Conservation (phyloP, 1,140 invertebrate species). For the Pachypeltis micranthus region DNA sequence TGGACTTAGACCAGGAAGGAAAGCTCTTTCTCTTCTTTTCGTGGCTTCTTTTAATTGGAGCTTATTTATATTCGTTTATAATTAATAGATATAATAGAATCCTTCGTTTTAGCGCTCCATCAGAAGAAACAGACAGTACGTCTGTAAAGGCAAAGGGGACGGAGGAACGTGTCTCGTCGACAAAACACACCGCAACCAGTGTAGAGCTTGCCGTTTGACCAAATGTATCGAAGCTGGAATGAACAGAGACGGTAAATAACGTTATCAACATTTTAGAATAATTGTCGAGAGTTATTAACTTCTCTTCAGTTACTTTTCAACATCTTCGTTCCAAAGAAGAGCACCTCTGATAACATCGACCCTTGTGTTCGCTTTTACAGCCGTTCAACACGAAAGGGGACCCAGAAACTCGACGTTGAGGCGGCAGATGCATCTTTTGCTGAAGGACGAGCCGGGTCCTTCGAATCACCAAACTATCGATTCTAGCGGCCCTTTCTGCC, state of each 20-base stretch:
- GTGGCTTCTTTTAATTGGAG: too few relatives aligned
- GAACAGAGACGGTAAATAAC: slow-evolving; percentile 97
- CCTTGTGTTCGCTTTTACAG: slow-evolving; percentile 41
- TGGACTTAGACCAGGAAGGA: too few relatives aligned
- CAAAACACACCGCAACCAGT: slow-evolving; percentile 95
- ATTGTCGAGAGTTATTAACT: neutral
- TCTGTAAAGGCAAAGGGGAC: slow-evolving; percentile 83
- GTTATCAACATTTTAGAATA: too few relatives aligned
- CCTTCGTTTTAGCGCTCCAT: slow-evolving; percentile 65
- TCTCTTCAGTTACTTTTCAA: too few relatives aligned
- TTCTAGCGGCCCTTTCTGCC: neutral
- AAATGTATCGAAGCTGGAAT: slow-evolving; percentile 93
- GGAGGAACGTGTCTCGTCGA: slow-evolving; percentile 78
- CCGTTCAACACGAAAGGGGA: slow-evolving; percentile 94
- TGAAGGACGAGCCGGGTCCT: slow-evolving; percentile 41
- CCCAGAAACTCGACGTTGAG: slow-evolving; percentile 87
- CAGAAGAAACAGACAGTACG: slow-evolving; percentile 82
- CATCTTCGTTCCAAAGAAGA: too few relatives aligned
- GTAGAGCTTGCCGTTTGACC: slow-evolving; percentile 79
- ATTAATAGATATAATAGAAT: neutral
- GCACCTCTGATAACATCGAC: too few relatives aligned
- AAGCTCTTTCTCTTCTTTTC: too few relatives aligned
- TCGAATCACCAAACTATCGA: neutral
- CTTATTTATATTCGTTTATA: neutral
- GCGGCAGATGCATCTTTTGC: slow-evolving; percentile 68